A percentile compares a stretch with the other conserved stretches of the same genome.
phyloP scores from a whole-genome alignment of 2,797 vertebrate species.

The Tenualosa ilisha region DNA sequence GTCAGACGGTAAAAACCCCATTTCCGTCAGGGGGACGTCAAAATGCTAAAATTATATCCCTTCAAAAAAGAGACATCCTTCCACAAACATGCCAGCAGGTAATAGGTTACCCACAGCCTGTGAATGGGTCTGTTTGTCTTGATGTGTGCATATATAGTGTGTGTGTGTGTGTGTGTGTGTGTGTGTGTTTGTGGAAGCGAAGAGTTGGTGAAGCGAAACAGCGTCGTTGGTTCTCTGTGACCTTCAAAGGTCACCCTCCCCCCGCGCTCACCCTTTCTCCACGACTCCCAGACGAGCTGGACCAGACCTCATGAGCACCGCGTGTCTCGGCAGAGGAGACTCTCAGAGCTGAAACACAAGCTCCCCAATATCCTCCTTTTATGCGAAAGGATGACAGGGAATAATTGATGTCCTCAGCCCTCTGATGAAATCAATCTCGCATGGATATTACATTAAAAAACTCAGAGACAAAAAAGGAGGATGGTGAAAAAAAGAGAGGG shows the following conservation, averaged over 20 bases:
- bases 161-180: not conserved
- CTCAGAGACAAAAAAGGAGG: constrained; percentile 31
- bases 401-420: constrained; percentile 49
- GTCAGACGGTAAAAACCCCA: constrained; percentile 20
- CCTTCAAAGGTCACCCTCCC: not conserved
- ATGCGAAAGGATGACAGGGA: constrained; percentile 48
- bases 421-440: constrained; percentile 41
- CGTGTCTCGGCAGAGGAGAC: not conserved
- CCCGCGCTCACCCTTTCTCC: not conserved
- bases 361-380: constrained; percentile 32
- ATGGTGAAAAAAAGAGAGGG: constrained; percentile 50
- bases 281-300: not conserved
- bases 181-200: not conserved
- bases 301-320: not conserved
- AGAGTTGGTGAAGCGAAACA: not conserved
- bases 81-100: not conserved
- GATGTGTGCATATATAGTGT: not conserved
- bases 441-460: constrained; percentile 38
- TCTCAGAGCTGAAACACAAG: not conserved
- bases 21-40: constrained; percentile 32
- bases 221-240: not conserved
- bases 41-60: constrained; percentile 30
- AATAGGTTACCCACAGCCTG: not conserved
- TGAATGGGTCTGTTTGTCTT: not conserved
- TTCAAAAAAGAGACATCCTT: constrained; percentile 22